phyloP scores from a whole-genome alignment of 2,113 vertebrate species.

The Perca flavescens region DNA sequence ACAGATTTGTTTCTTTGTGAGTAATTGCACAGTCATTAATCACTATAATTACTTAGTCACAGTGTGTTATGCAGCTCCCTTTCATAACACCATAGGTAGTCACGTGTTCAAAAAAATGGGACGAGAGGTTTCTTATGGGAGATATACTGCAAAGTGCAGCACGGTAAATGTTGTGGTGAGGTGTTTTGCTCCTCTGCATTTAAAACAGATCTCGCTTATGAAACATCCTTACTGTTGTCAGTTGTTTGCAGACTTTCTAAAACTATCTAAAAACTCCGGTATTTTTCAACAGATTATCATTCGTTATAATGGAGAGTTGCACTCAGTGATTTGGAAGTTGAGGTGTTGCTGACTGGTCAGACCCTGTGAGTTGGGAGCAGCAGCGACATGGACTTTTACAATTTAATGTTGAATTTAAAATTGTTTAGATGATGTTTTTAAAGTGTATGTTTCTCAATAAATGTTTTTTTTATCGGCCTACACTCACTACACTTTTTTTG shows the following conservation, averaged over 20 bases:
- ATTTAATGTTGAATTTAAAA: constrained; percentile 26
- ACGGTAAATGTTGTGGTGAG: background rate
- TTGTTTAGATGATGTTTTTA: constrained; percentile 42
- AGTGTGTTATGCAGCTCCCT: background rate
- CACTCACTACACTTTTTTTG: background rate
- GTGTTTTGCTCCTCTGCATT: constrained; percentile 1
- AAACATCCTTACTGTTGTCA: constrained; percentile 1
- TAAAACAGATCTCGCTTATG: background rate
- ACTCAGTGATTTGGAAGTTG: background rate
- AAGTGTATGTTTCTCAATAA: constrained; percentile 67
- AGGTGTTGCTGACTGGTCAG: background rate
- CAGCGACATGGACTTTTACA: constrained; percentile 48
- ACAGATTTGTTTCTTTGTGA: background rate
- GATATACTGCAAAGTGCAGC: constrained; percentile 2
- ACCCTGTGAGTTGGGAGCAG: background rate
- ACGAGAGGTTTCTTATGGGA: background rate
- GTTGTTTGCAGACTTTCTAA: background rate
- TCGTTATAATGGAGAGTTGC: background rate
- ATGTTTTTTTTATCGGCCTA: constrained; percentile 47
- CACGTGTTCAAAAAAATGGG: background rate
- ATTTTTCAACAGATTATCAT: background rate
- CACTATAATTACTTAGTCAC: background rate
- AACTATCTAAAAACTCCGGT: background rate
- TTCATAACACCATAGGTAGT: background rate
- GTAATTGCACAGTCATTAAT: background rate